phyloP scores from a whole-genome alignment of 2,113 vertebrate genomes.

The Macroglossus sobrinus region DNA sequence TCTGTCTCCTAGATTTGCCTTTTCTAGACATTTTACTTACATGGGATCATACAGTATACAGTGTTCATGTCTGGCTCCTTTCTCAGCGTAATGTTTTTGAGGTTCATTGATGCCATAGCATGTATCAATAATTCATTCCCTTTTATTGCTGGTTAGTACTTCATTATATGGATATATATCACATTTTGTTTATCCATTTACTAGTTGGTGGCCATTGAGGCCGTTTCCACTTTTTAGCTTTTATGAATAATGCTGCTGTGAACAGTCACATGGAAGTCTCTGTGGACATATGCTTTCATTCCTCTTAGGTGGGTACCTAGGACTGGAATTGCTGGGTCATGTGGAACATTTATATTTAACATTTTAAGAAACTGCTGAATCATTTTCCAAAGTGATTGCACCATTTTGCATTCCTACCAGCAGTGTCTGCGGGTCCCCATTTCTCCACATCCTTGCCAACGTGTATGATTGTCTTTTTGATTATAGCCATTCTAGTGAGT shows the following conservation, averaged over 20 bases:
- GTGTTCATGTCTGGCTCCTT: not conserved
- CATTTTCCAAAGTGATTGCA: conserved; percentile 13
- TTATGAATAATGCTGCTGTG: not conserved
- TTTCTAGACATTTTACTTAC: not conserved
- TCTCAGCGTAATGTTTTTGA: not conserved
- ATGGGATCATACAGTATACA: not conserved
- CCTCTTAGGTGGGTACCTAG: not conserved
- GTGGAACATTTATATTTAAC: not conserved
- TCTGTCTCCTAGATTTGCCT: not conserved
- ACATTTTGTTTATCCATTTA: not conserved
- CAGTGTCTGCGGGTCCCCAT: not conserved
- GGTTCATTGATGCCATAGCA: not conserved
- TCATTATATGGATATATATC: not conserved
- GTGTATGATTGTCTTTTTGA: not conserved
- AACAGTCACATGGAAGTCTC: not conserved
- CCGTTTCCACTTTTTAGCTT: not conserved
- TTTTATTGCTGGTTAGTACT: not conserved
- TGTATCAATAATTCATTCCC: not conserved
- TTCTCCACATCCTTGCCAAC: not conserved
- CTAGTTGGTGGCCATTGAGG: not conserved
- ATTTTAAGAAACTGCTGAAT: not conserved
- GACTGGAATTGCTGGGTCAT: not conserved
- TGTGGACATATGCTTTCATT: not conserved
- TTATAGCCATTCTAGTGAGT: not conserved
- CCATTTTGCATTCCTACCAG: not conserved